Evolutionary conservation across 2,113 vertebrate species (phyloP).

Genomic region (Eonycteris spelaea): DNA sequence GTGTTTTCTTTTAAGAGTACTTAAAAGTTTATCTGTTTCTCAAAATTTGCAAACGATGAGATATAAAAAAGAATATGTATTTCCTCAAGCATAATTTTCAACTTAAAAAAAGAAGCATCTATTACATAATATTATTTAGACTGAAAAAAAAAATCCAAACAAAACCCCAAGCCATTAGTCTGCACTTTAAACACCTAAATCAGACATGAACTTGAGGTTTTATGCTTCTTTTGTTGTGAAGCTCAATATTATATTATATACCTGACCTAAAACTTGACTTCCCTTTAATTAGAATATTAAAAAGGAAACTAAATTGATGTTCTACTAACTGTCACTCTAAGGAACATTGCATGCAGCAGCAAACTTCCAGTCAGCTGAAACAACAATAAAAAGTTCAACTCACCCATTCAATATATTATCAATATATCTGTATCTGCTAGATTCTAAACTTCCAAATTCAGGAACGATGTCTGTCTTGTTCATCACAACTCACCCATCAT

Average conservation of each 20-base stretch:
- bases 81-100: neutral
- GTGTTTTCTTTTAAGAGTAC: neutral
- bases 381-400: neutral
- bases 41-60: neutral
- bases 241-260: neutral
- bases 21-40: neutral
- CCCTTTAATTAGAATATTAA: neutral
- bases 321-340: neutral
- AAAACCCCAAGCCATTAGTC: neutral
- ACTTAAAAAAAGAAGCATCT: neutral
- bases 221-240: neutral
- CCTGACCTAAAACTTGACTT: neutral
- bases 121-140: constrained; percentile 2
- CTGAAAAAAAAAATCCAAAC: neutral
- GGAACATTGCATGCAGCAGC: neutral
- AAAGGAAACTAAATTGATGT: neutral
- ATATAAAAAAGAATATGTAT: neutral
- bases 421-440: neutral
- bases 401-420: neutral
- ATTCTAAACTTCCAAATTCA: neutral
- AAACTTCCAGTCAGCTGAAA: neutral
- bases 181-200: neutral
- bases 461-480: neutral
- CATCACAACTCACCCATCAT: neutral
- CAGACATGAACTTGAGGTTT: neutral